A percentile compares a stretch with the other conserved stretches of the same genome.
Evolutionary conservation across 37 sponge, comb jelly and placozoan genomes (phyloP).

Genomic region (Chondrosia reniformis): DNA sequence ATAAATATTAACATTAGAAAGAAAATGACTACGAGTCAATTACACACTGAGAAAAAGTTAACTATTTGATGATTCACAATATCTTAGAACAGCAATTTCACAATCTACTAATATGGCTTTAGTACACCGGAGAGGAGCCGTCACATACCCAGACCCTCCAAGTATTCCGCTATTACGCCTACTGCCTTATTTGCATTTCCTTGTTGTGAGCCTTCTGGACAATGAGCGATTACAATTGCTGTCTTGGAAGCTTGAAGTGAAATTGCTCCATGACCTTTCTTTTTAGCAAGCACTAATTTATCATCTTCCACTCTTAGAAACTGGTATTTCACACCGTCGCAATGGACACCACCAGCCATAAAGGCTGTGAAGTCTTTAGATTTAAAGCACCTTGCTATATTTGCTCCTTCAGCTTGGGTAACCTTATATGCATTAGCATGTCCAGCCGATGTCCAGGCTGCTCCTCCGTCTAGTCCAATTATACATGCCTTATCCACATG

Average conservation of each 20-base stretch:
- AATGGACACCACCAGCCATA: slow-evolving; percentile 45
- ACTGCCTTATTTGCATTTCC: slow-evolving; percentile 80
- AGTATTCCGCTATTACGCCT: slow-evolving; percentile 76
- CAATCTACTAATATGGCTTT: no score
- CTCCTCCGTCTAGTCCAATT: slow-evolving; percentile 81
- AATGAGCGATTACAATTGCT: slow-evolving; percentile 82
- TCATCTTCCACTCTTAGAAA: slow-evolving; percentile 76
- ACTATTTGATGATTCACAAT: no score
- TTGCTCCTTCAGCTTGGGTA: slow-evolving; percentile 36
- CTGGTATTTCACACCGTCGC: slow-evolving; percentile 62
- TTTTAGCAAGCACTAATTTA: slow-evolving; percentile 66
- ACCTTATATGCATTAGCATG: slow-evolving; percentile 52
- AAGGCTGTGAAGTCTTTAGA: slow-evolving; percentile 77
- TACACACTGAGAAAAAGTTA: no score
- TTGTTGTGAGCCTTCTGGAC: slow-evolving; percentile 83
- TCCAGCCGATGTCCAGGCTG: slow-evolving; percentile 57
- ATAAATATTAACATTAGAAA: no score
- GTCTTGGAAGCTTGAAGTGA: slow-evolving; percentile 76
- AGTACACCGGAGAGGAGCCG: no score
- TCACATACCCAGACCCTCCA: slow-evolving; percentile 73
- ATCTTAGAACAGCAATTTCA: no score
- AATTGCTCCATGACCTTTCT: slow-evolving; percentile 63
- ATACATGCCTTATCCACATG: slow-evolving; percentile 69
- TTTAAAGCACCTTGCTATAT: slow-evolving; percentile 67
- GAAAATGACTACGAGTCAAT: no score